Evolutionary conservation across 2,888 invertebrate genomes (phyloP).

Genomic region (Nemurella pictetii): DNA sequence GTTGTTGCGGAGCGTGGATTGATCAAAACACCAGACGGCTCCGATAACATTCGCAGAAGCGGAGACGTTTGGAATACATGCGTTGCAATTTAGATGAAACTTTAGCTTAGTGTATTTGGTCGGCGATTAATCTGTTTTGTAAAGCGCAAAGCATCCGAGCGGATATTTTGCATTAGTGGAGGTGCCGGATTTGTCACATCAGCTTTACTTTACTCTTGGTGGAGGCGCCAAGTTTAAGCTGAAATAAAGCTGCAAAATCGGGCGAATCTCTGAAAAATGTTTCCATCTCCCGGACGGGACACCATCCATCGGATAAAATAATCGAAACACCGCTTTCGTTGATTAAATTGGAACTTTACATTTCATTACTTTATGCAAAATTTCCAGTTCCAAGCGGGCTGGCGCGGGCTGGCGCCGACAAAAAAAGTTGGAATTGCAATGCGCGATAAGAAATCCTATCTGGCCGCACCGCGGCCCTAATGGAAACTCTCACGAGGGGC

Average conservation of each 20-base stretch:
- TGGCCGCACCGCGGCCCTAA: neutral
- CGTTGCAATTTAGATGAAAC: neutral
- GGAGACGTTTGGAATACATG: neutral
- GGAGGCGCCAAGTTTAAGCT: neutral
- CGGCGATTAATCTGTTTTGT: neutral
- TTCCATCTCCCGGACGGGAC: neutral
- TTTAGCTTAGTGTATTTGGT: neutral
- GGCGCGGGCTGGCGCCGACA: neutral
- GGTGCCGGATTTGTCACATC: neutral
- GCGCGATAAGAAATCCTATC: neutral
- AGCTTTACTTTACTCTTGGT: neutral
- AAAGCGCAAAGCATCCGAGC: neutral
- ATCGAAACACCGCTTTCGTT: neutral
- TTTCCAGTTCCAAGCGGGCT: neutral
- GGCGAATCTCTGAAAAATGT: neutral
- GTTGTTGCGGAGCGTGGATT: neutral
- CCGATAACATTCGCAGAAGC: neutral
- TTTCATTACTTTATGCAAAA: neutral
- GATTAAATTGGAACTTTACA: neutral
- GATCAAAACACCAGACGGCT: neutral
- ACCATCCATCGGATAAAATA: neutral
- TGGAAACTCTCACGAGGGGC: neutral
- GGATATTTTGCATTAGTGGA: neutral
- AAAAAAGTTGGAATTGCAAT: neutral
- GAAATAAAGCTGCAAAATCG: neutral